These are phyloP conservation scores for Todiramphus saurophagus DNA, from an alignment of 2,113 vertebrate genomes.

Conservation along the genomic window DNA sequence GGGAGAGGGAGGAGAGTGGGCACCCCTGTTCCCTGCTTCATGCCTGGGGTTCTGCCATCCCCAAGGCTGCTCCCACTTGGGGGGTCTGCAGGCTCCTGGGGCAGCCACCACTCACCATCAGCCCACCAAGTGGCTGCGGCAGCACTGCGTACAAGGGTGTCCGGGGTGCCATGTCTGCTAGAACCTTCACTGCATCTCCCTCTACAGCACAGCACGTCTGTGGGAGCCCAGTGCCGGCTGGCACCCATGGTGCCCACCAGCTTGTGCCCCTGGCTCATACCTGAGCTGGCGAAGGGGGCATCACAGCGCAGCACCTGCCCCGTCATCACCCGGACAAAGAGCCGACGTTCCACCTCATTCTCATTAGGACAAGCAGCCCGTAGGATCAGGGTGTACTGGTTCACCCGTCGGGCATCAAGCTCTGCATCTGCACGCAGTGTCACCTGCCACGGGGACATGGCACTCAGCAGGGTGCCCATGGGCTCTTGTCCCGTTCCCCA, in stretches of 20 bases:
- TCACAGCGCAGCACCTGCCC: conserved; percentile 15
- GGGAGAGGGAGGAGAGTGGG: background rate
- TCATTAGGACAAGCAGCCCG: background rate
- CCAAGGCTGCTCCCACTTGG: background rate
- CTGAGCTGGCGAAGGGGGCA: conserved; percentile 40
- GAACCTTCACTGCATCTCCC: conserved; percentile 61
- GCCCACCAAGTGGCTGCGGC: background rate
- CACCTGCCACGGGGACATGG: conserved; percentile 21
- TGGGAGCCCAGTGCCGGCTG: background rate
- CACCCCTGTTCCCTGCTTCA: background rate
- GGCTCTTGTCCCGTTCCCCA: rapidly evolving
- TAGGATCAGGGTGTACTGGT: conserved; percentile 65
- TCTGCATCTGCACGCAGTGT: conserved; percentile 54
- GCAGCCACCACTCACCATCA: conserved; percentile 37
- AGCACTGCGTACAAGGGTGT: conserved; percentile 57
- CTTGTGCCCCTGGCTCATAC: background rate
- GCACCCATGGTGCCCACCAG: background rate
- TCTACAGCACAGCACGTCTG: background rate
- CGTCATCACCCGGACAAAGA: conserved; percentile 51
- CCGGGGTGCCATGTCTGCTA: conserved; percentile 23
- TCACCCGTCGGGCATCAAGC: conserved; percentile 58
- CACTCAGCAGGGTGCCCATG: rapidly evolving
- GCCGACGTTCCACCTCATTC: background rate
- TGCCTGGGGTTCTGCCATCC: rapidly evolving
- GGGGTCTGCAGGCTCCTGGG: rapidly evolving